These are phyloP conservation scores for Rhynchotus rufescens DNA, from an alignment of 2,797 vertebrate genomes.

Conservation along the genomic window DNA sequence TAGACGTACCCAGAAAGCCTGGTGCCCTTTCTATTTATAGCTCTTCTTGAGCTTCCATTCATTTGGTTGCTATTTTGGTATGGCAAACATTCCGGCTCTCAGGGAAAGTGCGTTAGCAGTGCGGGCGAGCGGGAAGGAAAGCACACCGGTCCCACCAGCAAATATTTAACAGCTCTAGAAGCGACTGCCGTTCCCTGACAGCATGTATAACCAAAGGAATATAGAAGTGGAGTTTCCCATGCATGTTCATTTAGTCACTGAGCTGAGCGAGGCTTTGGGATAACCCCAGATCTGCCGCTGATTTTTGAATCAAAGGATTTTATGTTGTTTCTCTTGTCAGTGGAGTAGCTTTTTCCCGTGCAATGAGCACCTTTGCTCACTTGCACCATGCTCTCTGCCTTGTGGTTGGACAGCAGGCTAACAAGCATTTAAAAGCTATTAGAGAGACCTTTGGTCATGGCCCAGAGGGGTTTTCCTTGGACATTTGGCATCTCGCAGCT, in stretches of 20 bases:
- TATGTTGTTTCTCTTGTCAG: background rate
- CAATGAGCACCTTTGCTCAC: background rate
- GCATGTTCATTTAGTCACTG: background rate
- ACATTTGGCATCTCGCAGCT: background rate
- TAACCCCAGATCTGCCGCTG: background rate
- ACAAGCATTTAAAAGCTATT: background rate
- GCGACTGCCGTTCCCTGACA: slow-evolving; percentile 48
- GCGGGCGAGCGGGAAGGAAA: slow-evolving; percentile 29
- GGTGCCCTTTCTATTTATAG: slow-evolving; percentile 77
- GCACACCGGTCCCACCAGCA: background rate
- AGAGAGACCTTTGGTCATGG: background rate
- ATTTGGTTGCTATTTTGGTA: slow-evolving; percentile 75
- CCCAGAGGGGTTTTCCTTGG: background rate
- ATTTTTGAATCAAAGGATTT: background rate
- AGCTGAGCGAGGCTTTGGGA: background rate
- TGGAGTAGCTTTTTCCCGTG: background rate
- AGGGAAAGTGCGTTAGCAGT: slow-evolving; percentile 61
- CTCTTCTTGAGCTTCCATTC: slow-evolving; percentile 77
- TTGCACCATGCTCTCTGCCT: background rate
- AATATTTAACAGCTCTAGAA: slow-evolving; percentile 55
- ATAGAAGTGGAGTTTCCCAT: background rate
- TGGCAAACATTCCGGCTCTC: slow-evolving; percentile 63
- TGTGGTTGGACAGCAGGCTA: background rate
- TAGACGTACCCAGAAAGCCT: slow-evolving; percentile 27
- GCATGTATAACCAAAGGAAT: background rate